These are phyloP conservation scores for Thumatha senex DNA, from an alignment of 2,888 invertebrate species.

Conservation along the genomic window DNA sequence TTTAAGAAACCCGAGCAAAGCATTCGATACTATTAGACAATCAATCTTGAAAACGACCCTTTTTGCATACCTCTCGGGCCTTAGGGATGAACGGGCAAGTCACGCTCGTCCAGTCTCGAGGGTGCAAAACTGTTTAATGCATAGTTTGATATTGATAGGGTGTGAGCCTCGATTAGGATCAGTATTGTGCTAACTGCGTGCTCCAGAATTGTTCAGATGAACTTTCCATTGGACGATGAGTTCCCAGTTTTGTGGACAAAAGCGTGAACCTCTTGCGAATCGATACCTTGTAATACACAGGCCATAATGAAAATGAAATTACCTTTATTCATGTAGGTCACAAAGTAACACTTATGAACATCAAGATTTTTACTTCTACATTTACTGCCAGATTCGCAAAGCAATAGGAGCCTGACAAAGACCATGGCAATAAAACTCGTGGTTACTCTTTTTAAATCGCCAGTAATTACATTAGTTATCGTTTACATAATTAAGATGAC, in stretches of 20 bases:
- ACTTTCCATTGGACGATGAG: slow-evolving; percentile 32
- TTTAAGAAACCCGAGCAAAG: slow-evolving; percentile 44
- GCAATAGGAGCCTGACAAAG: too few relatives aligned
- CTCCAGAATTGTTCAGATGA: slow-evolving; percentile 41
- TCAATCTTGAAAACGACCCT: slow-evolving; percentile 77
- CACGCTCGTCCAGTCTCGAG: slow-evolving; percentile 71
- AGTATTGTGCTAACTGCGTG: slow-evolving; percentile 41
- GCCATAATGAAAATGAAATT: too few relatives aligned
- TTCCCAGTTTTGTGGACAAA: slow-evolving; percentile 17
- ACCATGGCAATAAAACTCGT: too few relatives aligned
- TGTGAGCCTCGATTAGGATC: slow-evolving; percentile 60
- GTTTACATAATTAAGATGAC: too few relatives aligned
- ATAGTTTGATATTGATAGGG: slow-evolving; percentile 68
- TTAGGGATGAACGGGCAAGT: slow-evolving; percentile 68
- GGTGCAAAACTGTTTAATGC: slow-evolving; percentile 68
- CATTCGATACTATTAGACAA: slow-evolving; percentile 65
- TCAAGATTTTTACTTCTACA: too few relatives aligned
- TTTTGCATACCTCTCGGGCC: slow-evolving; percentile 59
- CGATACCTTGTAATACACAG: neutral
- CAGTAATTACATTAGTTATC: too few relatives aligned
- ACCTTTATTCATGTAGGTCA: too few relatives aligned
- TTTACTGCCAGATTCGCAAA: too few relatives aligned
- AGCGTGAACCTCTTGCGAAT: slow-evolving; percentile 2
- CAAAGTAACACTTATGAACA: too few relatives aligned
- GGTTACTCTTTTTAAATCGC: too few relatives aligned